Percentiles rank a stretch among this genome's conserved stretches.
Conservation (phyloP, 2,888 invertebrate genomes). For the Sarcophaga subvicina region DNA sequence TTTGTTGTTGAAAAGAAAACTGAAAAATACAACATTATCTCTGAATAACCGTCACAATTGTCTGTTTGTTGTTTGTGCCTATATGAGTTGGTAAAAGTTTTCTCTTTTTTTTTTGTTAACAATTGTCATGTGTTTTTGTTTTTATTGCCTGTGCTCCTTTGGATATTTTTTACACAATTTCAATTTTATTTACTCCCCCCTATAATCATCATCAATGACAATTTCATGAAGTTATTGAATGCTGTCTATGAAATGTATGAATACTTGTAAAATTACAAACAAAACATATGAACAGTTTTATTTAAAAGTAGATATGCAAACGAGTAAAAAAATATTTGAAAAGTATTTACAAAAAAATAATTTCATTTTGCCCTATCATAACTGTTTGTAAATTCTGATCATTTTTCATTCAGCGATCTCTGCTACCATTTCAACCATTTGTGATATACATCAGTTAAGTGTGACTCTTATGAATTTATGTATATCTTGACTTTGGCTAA, state of each 20-base stretch:
- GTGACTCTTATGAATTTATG: too few species aligned
- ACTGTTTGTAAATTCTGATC: too few species aligned
- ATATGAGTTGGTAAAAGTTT: conserved; percentile 10
- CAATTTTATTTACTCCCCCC: conserved; percentile 79
- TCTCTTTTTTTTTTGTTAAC: conserved; percentile 49
- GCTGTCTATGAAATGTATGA: conserved; percentile 18
- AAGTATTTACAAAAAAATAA: too few species aligned
- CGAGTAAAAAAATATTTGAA: too few species aligned
- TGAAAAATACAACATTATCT: conserved; percentile 30
- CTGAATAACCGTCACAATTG: neutral
- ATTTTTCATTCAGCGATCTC: too few species aligned
- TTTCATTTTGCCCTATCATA: too few species aligned
- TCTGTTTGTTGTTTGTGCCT: neutral
- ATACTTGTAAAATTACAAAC: too few species aligned
- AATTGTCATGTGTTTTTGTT: conserved; percentile 48
- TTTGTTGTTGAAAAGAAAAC: conserved; percentile 8
- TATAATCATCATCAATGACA: conserved; percentile 80
- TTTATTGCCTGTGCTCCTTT: conserved; percentile 21
- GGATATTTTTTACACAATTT: conserved; percentile 72
- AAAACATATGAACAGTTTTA: too few species aligned
- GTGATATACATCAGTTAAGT: too few species aligned
- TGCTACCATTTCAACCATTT: too few species aligned
- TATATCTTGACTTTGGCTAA: too few species aligned
- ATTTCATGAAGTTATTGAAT: conserved; percentile 71
- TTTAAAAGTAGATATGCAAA: too few species aligned